Percentiles rank a stretch among this genome's conserved stretches.
These are phyloP conservation scores for Grammomys surdaster DNA, from an alignment of 2,113 vertebrate genomes.

Conservation along the genomic window DNA sequence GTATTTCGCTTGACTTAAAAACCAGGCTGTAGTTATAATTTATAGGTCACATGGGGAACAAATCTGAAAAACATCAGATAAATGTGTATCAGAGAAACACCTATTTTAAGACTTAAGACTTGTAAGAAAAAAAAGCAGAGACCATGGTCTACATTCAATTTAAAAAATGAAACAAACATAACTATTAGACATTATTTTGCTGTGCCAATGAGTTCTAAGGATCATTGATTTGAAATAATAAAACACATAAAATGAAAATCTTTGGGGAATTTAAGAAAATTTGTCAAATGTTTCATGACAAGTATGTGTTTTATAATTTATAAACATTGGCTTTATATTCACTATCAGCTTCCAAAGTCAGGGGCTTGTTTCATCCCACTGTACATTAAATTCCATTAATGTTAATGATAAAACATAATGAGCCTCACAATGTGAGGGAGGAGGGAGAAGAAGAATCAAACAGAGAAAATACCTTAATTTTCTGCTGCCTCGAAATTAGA, in stretches of 20 bases:
- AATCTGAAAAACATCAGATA: slow-evolving; percentile 44
- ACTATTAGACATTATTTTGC: not conserved
- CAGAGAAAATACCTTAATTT: not conserved
- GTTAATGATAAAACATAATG: slow-evolving; percentile 48
- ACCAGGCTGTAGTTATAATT: slow-evolving; percentile 38
- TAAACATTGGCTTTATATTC: slow-evolving; percentile 37
- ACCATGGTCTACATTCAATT: not conserved
- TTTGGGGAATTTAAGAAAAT: slow-evolving; percentile 52
- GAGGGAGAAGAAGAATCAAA: not conserved
- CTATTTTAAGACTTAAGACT: not conserved
- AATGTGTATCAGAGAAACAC: slow-evolving; percentile 15
- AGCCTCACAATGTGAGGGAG: not conserved
- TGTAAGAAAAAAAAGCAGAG: not conserved
- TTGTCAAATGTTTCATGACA: slow-evolving; percentile 45
- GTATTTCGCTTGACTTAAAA: slow-evolving; percentile 40
- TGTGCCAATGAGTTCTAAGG: not conserved
- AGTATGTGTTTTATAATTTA: not conserved
- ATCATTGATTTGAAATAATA: slow-evolving; percentile 47
- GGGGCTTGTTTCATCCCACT: not conserved
- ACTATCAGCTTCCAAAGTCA: slow-evolving; percentile 32
- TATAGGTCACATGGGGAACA: not conserved
- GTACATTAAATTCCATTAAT: slow-evolving; percentile 43
- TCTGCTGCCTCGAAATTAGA: not conserved
- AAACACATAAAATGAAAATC: not conserved
- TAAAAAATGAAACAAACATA: not conserved